These are phyloP conservation scores for Palloptera scutellata DNA, from an alignment of 2,888 invertebrate species.

Conservation along the genomic window DNA sequence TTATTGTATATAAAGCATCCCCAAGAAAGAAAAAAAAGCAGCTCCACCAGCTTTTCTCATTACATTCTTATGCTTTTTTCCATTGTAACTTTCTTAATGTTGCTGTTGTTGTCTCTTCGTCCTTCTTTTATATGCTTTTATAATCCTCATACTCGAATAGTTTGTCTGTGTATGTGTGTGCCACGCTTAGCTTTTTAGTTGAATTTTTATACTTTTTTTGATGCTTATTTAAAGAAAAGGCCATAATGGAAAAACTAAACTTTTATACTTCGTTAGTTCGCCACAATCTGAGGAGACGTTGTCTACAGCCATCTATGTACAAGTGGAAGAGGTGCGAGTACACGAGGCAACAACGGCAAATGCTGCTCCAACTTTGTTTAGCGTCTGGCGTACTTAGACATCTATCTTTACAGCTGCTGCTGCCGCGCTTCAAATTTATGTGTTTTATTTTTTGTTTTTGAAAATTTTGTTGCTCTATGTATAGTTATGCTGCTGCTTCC, in stretches of 20 bases:
- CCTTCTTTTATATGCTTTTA: not conserved
- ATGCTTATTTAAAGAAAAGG: constrained; percentile 12
- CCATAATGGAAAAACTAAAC: constrained; percentile 25
- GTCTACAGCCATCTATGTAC: not conserved
- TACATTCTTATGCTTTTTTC: not conserved
- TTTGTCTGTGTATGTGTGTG: constrained; percentile 1
- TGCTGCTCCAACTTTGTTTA: not conserved
- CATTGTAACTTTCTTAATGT: not conserved
- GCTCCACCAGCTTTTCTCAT: not conserved
- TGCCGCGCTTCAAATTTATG: not conserved
- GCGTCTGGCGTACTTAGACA: constrained; percentile 24
- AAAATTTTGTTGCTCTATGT: too few species aligned
- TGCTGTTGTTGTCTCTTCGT: constrained; percentile 1
- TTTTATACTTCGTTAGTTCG: constrained; percentile 3
- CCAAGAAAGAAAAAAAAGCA: not conserved
- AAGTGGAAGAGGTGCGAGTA: too few species aligned
- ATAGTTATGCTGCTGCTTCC: too few species aligned
- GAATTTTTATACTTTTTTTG: constrained; percentile 14
- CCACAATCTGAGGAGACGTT: too few species aligned
- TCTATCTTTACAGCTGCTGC: constrained; percentile 17
- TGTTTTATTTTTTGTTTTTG: too few species aligned
- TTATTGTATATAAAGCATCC: not conserved
- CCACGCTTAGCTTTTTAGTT: constrained; percentile 27
- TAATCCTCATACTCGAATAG: constrained; percentile 8
- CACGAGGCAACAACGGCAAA: not conserved